A percentile compares a stretch with the other conserved stretches of the same genome.
phyloP scores from a whole-genome alignment of 2,113 vertebrate genomes.

The Notechis scutatus region DNA sequence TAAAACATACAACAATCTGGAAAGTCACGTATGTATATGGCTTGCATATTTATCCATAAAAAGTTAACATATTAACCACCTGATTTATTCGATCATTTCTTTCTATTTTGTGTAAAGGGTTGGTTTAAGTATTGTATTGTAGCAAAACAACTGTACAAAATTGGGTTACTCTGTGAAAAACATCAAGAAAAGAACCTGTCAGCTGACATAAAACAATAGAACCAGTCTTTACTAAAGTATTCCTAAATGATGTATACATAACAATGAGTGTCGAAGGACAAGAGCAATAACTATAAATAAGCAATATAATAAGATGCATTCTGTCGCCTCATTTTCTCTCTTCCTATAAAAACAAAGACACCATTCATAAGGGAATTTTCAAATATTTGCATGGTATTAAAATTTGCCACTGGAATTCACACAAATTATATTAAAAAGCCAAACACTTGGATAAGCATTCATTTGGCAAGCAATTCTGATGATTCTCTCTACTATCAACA shows the following conservation, averaged over 20 bases:
- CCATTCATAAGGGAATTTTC: not conserved
- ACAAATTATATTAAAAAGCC: not conserved
- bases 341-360: not conserved
- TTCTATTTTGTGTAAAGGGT: not conserved
- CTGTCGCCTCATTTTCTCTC: not conserved
- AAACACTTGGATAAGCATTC: not conserved
- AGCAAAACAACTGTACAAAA: not conserved
- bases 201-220: not conserved
- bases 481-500: not conserved
- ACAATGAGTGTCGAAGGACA: not conserved
- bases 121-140: not conserved
- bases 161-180: not conserved
- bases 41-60: not conserved
- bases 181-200: not conserved
- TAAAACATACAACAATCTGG: not conserved
- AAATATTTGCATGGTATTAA: not conserved
- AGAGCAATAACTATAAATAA: not conserved
- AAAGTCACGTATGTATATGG: not conserved
- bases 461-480: not conserved
- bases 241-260: not conserved
- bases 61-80: not conserved
- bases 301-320: not conserved
- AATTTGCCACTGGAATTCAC: not conserved
- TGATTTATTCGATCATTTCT: not conserved
- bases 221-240: not conserved